These are phyloP conservation scores for Loxodonta africana DNA, from an alignment of 2,113 vertebrate genomes.

Conservation along the genomic window DNA sequence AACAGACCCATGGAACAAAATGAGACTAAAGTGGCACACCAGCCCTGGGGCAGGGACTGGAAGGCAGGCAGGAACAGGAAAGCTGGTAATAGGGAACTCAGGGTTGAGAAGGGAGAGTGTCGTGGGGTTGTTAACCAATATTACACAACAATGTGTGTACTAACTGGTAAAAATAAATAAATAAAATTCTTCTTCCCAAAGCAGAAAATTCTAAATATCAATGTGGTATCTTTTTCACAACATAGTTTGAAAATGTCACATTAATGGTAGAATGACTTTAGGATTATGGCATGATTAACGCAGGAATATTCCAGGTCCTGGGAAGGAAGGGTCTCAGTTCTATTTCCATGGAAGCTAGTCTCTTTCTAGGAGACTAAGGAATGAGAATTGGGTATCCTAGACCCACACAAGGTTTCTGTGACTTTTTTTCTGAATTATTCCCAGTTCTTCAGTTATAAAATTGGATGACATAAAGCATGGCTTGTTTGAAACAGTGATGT, in stretches of 20 bases:
- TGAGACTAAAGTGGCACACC: too few species aligned
- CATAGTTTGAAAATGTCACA: constrained; percentile 6
- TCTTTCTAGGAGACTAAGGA: constrained; percentile 4
- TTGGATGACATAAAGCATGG: not conserved
- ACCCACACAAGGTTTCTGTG: not conserved
- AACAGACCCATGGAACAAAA: too few species aligned
- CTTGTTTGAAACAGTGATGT: constrained; percentile 26
- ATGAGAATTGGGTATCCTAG: not conserved
- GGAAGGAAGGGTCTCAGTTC: not conserved
- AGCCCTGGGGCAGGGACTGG: too few species aligned
- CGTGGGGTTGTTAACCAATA: too few species aligned
- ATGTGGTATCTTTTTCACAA: constrained; percentile 18
- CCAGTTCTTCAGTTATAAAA: constrained; percentile 46
- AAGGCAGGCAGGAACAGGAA: too few species aligned
- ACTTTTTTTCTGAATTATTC: constrained; percentile 50
- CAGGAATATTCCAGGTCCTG: not conserved
- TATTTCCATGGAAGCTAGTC: not conserved
- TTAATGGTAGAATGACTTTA: not conserved
- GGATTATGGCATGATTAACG: not conserved
- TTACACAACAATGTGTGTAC: too few species aligned
- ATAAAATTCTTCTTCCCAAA: constrained; percentile 26
- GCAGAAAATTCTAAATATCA: constrained; percentile 33
- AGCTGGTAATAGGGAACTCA: too few species aligned
- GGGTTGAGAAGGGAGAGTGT: too few species aligned
- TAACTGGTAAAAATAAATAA: too few species aligned